phyloP scores from a whole-genome alignment of 1,140 invertebrate genomes.

The Papilio xuthus region DNA sequence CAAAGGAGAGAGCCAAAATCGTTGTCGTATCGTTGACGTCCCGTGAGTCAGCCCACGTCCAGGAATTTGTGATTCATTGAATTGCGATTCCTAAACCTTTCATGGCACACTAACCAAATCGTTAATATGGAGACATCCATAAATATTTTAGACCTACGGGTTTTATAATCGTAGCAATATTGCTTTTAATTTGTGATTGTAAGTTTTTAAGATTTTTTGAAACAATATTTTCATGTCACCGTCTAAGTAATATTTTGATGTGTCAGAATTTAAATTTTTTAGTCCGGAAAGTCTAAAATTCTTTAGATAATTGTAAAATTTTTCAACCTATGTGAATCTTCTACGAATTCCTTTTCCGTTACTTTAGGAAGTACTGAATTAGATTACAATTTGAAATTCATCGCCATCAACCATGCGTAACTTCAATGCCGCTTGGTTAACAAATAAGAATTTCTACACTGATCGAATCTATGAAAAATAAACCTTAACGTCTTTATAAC shows the following conservation, averaged over 20 bases:
- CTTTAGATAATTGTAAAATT: not conserved
- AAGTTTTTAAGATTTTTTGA: too few species aligned
- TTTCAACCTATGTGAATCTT: not conserved
- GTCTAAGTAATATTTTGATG: not conserved
- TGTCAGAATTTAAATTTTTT: not conserved
- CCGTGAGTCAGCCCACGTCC: not conserved
- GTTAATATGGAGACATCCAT: not conserved
- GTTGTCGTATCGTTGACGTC: constrained; percentile 12
- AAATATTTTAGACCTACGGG: not conserved
- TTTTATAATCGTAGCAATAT: too few species aligned
- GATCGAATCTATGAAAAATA: not conserved
- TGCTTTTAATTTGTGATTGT: too few species aligned
- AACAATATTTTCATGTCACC: too few species aligned
- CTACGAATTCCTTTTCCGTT: not conserved
- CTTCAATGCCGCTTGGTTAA: not conserved
- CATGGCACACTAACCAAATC: not conserved
- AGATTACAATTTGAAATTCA: not conserved
- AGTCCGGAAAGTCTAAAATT: not conserved
- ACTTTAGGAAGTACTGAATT: not conserved
- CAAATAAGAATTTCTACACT: not conserved
- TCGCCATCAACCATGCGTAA: not conserved
- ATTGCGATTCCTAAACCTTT: not conserved
- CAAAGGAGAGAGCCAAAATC: not conserved
- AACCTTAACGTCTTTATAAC: not conserved
- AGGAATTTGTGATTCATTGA: constrained; percentile 14